Conservation (phyloP, 2,888 invertebrate species). For the Hydraecia micacea region DNA sequence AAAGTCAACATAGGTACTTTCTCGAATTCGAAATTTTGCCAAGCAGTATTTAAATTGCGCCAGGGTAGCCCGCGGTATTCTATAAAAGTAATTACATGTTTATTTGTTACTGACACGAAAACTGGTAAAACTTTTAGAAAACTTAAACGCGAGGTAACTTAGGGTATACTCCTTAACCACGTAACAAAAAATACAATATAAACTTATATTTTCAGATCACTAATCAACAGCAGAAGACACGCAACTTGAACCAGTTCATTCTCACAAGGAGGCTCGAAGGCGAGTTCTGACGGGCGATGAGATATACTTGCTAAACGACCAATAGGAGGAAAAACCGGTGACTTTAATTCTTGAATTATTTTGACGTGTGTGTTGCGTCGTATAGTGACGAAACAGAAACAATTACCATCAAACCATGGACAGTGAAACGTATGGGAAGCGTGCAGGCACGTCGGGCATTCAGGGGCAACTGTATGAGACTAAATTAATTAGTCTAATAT, state of each 20-base stretch:
- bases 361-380: background rate
- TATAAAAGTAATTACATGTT: no score
- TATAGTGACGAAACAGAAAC: background rate
- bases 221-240: background rate
- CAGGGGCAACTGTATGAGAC: conserved; percentile 63
- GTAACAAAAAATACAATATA: conserved; percentile 18
- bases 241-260: background rate
- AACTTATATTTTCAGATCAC: conserved; percentile 6
- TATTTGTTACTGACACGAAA: no score
- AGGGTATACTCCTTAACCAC: no score
- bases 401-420: background rate
- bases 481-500: conserved; percentile 57
- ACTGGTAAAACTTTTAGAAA: no score
- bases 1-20: no score
- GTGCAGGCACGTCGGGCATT: conserved; percentile 56
- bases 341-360: no score
- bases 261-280: no score
- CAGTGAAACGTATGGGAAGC: conserved; percentile 27
- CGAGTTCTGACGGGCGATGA: background rate
- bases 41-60: no score
- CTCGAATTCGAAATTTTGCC: no score
- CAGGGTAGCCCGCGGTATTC: no score
- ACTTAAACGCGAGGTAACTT: no score
- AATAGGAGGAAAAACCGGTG: background rate
- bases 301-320: background rate